Evolutionary conservation across 2,888 invertebrate species (phyloP).

Genomic region (Netelia virgata): DNA sequence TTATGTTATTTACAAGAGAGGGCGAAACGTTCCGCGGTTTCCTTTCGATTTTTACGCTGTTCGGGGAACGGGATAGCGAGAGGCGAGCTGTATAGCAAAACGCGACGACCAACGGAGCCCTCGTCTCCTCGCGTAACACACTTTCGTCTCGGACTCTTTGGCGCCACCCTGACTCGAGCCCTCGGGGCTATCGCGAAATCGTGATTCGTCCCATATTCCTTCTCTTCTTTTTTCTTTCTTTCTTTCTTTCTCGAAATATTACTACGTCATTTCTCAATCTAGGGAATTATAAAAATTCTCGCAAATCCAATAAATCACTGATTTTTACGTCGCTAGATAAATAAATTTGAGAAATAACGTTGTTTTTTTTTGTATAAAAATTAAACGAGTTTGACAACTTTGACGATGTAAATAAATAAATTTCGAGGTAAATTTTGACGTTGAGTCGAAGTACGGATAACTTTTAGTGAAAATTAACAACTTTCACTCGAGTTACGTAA

Average conservation of each 20-base stretch:
- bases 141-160: constrained; percentile 57
- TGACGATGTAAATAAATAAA: too few species aligned
- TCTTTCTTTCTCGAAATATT: not conserved
- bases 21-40: constrained; percentile 42
- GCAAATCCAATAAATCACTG: constrained; percentile 3
- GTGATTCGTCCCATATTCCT: not conserved
- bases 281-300: constrained; percentile 16
- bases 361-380: too few species aligned
- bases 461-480: too few species aligned
- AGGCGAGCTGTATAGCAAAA: constrained; percentile 24
- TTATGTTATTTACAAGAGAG: constrained; percentile 42
- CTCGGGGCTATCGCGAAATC: constrained; percentile 12
- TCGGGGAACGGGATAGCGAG: constrained; percentile 42
- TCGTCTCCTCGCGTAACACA: constrained; percentile 45
- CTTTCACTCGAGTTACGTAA: too few species aligned
- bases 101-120: not conserved
- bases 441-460: too few species aligned
- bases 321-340: not conserved
- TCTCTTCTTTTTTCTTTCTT: not conserved
- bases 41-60: constrained; percentile 58
- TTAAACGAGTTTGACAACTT: too few species aligned
- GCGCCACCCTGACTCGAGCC: constrained; percentile 54
- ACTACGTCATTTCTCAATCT: not conserved
- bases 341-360: too few species aligned
- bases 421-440: too few species aligned